These are phyloP conservation scores for Tapera naevia DNA, from an alignment of 2,797 vertebrate genomes.

Conservation along the genomic window DNA sequence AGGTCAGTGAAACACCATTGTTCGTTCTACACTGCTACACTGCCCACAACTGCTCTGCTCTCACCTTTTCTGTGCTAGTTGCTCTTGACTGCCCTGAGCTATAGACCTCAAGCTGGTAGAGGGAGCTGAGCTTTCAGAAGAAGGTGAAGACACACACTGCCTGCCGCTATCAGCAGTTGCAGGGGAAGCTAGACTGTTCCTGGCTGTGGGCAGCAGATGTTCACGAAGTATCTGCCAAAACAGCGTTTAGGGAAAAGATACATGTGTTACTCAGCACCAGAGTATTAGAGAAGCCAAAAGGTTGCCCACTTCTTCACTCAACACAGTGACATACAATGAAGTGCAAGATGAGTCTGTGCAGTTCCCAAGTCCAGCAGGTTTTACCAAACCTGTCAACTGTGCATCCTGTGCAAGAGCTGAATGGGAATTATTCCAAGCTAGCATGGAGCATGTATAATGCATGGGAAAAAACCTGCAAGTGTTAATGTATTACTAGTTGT, in stretches of 20 bases:
- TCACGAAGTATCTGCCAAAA: constrained; percentile 1
- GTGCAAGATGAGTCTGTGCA: constrained; percentile 8
- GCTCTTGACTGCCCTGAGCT: background rate
- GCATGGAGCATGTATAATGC: background rate
- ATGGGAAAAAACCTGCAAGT: background rate
- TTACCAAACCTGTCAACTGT: background rate
- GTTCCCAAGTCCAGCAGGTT: background rate
- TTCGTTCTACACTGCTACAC: constrained; percentile 16
- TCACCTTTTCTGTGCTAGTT: background rate
- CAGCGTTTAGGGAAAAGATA: background rate
- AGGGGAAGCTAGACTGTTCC: background rate
- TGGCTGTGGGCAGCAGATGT: constrained; percentile 31
- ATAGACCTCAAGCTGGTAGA: constrained; percentile 15
- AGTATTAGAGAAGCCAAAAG: background rate
- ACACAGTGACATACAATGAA: background rate
- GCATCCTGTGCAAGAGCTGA: background rate
- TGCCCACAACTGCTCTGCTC: background rate
- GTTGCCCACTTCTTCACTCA: constrained; percentile 40
- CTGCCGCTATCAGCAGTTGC: background rate
- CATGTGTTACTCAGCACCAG: constrained; percentile 15
- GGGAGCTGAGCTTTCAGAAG: constrained; percentile 26
- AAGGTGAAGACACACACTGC: background rate
- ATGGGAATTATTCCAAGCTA: background rate
- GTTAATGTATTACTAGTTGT: background rate
- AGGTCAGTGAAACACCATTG: constrained; percentile 23